Base-by-base conservation (phyloP, 2,113 vertebrate species). In the Lophius piscatorius region DNA sequence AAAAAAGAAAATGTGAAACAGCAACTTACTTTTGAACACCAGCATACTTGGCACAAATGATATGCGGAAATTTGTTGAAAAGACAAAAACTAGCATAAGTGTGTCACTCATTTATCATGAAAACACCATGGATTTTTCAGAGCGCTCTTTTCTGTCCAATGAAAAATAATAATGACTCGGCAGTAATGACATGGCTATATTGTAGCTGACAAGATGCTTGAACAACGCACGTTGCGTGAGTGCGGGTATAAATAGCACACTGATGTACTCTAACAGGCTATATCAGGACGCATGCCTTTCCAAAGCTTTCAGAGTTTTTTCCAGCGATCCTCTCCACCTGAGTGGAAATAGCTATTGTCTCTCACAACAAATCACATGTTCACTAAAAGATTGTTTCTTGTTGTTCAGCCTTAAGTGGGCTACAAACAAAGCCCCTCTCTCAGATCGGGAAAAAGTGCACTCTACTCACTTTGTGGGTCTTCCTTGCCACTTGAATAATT, bases 261-360 rank as follows among this genome's bases (percentile, higher is more conserved):
- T 11, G 20, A 10, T 29, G 13, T 26, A 17, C 36, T 41, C 34
- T 16, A 3, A 24, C 36, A 34, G 20, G 56, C 70, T 1, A 12
- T 16, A 55, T 41, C 22, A 11, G 13, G 18, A 13, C 31, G 46
- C 1, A 1, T 26, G 49, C 60, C 61, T 75, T 61, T 39, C 31
- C 36, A 63, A 76, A 78, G 70, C 75, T 76, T 81, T 87, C 52
- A 65, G 12, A 3, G 46, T 31, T 28, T 45, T 34, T 72, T 69
- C 59, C 52, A 34, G 26, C 33, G 39, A 4, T 35, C 62, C 26
- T 47, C 26, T 54, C 49, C 63, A 14, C 16, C 44, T 17, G 51
- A 54, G 69, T 76, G 69, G 58, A 82, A 81, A 87, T 73, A 48
- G 47, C 78, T 46, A 79, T 79, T 81, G 76, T 82, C 64, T 79